These are phyloP conservation scores for Bombyx mori DNA, from an alignment of 1,140 invertebrate genomes.

Conservation along the genomic window DNA sequence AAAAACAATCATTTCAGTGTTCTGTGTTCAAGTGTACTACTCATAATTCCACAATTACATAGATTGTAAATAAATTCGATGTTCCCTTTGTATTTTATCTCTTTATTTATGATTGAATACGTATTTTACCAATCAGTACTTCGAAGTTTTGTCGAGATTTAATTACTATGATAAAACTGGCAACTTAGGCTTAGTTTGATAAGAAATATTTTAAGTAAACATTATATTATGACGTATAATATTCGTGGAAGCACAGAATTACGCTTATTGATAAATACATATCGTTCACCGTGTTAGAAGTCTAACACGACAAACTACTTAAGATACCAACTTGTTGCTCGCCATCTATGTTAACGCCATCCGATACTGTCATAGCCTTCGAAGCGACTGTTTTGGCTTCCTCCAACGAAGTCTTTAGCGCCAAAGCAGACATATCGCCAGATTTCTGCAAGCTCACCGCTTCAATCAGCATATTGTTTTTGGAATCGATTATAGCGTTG, in stretches of 20 bases:
- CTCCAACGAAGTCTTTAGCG: conserved; percentile 45
- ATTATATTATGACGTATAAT: not conserved
- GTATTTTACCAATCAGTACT: no score
- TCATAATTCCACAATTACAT: no score
- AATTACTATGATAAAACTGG: conserved; percentile 8
- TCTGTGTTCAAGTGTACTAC: no score
- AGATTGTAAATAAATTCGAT: no score
- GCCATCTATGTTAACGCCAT: conserved; percentile 14
- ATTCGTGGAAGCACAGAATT: no score
- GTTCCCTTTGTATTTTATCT: no score
- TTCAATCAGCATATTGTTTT: conserved; percentile 42
- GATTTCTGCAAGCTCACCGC: conserved; percentile 42
- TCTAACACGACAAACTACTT: not conserved
- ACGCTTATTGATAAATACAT: no score
- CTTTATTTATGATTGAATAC: no score
- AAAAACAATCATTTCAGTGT: no score
- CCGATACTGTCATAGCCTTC: conserved; percentile 27
- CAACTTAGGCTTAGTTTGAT: not conserved
- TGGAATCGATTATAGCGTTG: conserved; percentile 48
- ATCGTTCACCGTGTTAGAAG: no score
- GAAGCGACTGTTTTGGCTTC: conserved; percentile 45
- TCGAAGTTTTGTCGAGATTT: conserved; percentile 8
- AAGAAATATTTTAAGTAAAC: not conserved
- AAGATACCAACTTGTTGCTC: conserved; percentile 12
- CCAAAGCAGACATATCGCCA: conserved; percentile 44